phyloP scores from a whole-genome alignment of 1,140 invertebrate species.

The Drosophila prosaltans region DNA sequence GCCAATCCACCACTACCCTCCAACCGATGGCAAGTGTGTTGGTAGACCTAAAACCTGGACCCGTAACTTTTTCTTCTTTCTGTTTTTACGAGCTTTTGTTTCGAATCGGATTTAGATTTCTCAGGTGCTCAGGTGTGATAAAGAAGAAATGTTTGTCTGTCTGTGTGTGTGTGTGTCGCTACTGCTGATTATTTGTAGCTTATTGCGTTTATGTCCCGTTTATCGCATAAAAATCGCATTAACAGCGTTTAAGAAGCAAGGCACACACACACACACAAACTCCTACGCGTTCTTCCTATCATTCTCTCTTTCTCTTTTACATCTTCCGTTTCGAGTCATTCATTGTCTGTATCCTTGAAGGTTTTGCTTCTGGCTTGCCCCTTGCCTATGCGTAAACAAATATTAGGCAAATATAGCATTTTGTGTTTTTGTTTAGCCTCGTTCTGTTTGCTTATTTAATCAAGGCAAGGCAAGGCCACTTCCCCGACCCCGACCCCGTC shows the following conservation, averaged over 20 bases:
- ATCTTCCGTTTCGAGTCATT: not conserved
- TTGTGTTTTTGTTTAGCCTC: conserved; percentile 17
- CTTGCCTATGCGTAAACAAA: conserved; percentile 29
- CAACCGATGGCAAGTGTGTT: not conserved
- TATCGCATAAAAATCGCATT: conserved; percentile 76
- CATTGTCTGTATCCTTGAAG: conserved; percentile 11
- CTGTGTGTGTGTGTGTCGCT: conserved; percentile 11
- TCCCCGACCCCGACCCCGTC: not conserved
- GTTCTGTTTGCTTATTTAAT: conserved; percentile 67
- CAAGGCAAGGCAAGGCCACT: conserved; percentile 40
- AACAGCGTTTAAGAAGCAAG: conserved; percentile 38
- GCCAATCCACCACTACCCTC: not conserved
- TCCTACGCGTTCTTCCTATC: not conserved
- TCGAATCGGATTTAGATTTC: conserved; percentile 20
- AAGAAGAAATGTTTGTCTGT: conserved; percentile 15
- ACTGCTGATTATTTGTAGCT: conserved; percentile 72
- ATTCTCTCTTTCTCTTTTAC: not conserved
- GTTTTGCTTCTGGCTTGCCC: not conserved
- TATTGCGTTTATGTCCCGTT: conserved; percentile 73
- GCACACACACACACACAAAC: not conserved
- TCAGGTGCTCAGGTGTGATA: conserved; percentile 8
- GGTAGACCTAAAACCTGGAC: not conserved
- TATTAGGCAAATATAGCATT: conserved; percentile 54
- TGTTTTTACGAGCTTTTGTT: conserved; percentile 14
- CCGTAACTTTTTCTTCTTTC: not conserved